Evolutionary conservation across 2,888 invertebrate genomes (phyloP).

Genomic region (Drosophila buzzatii): DNA sequence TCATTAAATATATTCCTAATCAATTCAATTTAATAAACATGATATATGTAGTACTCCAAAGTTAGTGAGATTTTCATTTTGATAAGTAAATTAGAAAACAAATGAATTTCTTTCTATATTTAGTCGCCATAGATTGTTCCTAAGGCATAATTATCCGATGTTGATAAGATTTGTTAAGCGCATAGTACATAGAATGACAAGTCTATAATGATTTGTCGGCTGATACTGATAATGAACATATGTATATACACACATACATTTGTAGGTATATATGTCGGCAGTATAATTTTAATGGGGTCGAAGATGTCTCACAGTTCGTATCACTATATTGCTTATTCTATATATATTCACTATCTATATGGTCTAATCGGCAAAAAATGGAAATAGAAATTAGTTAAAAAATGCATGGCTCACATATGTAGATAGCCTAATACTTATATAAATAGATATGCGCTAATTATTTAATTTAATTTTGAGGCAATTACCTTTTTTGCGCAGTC

Average conservation of each 20-base stretch:
- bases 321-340: neutral
- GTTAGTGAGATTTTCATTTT: neutral
- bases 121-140: constrained; percentile 2
- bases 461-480: neutral
- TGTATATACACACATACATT: no score
- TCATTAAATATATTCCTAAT: neutral
- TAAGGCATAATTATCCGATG: constrained; percentile 6
- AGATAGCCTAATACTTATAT: neutral
- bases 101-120: neutral
- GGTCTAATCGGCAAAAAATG: neutral
- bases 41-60: neutral
- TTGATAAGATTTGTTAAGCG: constrained; percentile 5
- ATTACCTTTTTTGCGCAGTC: constrained; percentile 3
- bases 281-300: neutral
- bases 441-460: constrained; percentile 5
- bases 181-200: neutral
- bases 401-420: neutral
- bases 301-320: constrained; percentile 3
- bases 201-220: neutral
- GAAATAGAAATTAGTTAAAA: neutral
- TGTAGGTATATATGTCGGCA: neutral
- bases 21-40: neutral
- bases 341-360: neutral
- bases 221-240: constrained; percentile 9
- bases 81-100: neutral